Evolutionary conservation across 2,797 vertebrate species (phyloP), one percentile per base, ranked within the genome.

Genomic region (Mallotus villosus): DNA sequence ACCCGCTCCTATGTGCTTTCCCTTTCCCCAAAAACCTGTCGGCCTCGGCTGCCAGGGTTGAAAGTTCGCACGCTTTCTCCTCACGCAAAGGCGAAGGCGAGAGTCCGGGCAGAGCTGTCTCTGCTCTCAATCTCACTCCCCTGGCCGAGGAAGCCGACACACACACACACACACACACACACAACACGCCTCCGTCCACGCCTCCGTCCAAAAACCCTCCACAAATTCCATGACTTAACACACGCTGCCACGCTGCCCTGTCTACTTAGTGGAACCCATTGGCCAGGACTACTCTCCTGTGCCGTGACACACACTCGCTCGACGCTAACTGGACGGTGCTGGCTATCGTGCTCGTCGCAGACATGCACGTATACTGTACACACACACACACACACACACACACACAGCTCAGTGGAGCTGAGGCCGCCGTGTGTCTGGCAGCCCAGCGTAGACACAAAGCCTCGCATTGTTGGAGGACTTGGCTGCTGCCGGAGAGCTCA

Each of bases 51-150:
- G 82, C 82, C 82, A 84, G 78, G 78, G 80, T 85, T 82, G 78
- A 82, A 79, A 81, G 80, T 86, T 82, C 59, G 73, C 81, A 85
- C 76, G 76, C 78, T 81, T 68, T 64, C 74, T 84, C 77, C 82
- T 78, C 84, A 86, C 80, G 84, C 84, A 76, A 84, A 60, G 72
- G 37, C 37, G 17, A 84, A 60, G 72, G 37, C 37, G 7, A 25
- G 21, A 27, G 65, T 58, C 58, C 19, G 59, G 17, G 58, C 57
- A 51, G 55, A 53, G 29, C 64, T 67, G 49, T 4, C 46, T 67
- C 32, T 34, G 37, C 27, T 64, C 67, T 67, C 68, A 70, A 67
- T 34, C 70, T 51, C 73, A 67, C 65, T 59, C 57, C 22, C 16
- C 32, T 32, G 32, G 32, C 32, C 6, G 32, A 32, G 32, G 32